phyloP scores from a whole-genome alignment of 2,888 invertebrate species.

The Ryuthela nishihirai region DNA sequence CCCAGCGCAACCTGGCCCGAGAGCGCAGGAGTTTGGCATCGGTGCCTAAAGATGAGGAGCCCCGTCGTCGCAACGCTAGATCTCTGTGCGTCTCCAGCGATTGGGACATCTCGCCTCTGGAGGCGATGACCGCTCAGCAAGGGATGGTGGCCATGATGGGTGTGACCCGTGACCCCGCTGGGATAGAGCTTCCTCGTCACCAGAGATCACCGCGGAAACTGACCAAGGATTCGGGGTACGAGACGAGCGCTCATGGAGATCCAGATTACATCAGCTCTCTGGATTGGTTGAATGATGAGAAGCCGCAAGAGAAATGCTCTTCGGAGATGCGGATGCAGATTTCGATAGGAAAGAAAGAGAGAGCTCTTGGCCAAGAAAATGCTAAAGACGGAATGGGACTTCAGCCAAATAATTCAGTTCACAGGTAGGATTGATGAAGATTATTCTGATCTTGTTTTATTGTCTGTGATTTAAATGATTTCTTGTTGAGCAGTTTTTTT shows the following conservation, averaged over 20 bases:
- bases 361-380: too few species aligned
- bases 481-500: too few species aligned
- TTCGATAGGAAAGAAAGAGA: conserved; percentile 6
- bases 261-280: conserved; percentile 32
- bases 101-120: conserved; percentile 4
- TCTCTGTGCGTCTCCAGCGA: conserved; percentile 26
- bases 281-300: conserved; percentile 33
- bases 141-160: not conserved
- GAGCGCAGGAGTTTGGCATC: conserved; percentile 25
- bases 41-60: conserved; percentile 1
- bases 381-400: too few species aligned
- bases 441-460: too few species aligned
- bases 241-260: conserved; percentile 36
- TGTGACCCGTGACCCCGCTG: not conserved
- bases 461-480: too few species aligned
- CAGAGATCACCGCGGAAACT: conserved; percentile 25
- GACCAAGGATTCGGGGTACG: conserved; percentile 38
- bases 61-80: conserved; percentile 18
- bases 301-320: not conserved
- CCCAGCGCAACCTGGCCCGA: conserved; percentile 29
- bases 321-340: not conserved
- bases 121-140: not conserved
- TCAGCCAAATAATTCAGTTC: too few species aligned
- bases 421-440: too few species aligned
- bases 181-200: conserved; percentile 2